Conservation (phyloP, 2,888 invertebrate species). For the Ariolimax columbianus region DNA sequence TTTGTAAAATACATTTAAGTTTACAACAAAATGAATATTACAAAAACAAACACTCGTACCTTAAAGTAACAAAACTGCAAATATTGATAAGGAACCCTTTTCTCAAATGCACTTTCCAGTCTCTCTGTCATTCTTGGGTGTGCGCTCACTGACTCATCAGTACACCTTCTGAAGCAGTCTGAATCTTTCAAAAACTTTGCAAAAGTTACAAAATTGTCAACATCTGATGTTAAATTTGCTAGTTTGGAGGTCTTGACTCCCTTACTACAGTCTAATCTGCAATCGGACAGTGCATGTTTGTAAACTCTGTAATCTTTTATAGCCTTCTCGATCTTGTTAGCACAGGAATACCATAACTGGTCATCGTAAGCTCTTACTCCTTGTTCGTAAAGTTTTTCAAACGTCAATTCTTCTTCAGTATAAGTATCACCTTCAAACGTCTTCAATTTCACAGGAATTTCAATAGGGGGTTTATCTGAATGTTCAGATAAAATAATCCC, state of each 20-base stretch:
- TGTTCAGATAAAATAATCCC: background rate
- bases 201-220: constrained; percentile 78
- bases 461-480: background rate
- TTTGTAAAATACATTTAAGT: too few relatives aligned
- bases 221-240: constrained; percentile 82
- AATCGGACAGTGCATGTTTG: constrained; percentile 83
- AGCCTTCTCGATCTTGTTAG: constrained; percentile 84
- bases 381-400: constrained; percentile 70
- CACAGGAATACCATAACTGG: constrained; percentile 86
- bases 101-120: constrained; percentile 82
- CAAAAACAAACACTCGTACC: constrained; percentile 78
- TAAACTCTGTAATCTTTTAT: constrained; percentile 81
- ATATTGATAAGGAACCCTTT: constrained; percentile 86
- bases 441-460: background rate
- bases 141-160: constrained; percentile 79
- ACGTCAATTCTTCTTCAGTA: background rate
- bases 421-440: background rate
- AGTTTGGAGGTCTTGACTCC: constrained; percentile 77
- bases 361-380: constrained; percentile 85
- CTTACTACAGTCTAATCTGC: constrained; percentile 84
- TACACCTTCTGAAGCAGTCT: constrained; percentile 85
- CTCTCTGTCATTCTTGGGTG: constrained; percentile 75
- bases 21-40: too few relatives aligned
- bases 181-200: constrained; percentile 77
- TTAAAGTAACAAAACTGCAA: constrained; percentile 88